These are phyloP conservation scores for Neoascia interrupta DNA, from an alignment of 2,888 invertebrate species.

Conservation along the genomic window DNA sequence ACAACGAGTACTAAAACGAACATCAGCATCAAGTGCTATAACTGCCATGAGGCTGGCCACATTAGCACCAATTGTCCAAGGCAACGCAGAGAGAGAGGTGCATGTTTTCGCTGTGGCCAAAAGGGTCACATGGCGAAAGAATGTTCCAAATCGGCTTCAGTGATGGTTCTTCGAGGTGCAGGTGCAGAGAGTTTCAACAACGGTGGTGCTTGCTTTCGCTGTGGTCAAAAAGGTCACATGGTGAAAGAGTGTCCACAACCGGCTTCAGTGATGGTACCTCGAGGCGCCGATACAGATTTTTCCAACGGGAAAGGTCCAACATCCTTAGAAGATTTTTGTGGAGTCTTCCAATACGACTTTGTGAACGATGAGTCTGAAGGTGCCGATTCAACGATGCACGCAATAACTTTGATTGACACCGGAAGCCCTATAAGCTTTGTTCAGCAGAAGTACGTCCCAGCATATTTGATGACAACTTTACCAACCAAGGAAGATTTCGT, in stretches of 20 bases:
- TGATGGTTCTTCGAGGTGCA: background rate
- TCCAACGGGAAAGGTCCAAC: too few relatives aligned
- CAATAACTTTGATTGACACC: background rate
- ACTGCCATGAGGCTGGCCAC: background rate
- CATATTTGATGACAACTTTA: background rate
- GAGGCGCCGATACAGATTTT: background rate
- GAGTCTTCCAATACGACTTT: background rate
- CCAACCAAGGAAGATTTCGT: background rate
- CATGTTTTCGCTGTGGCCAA: constrained; percentile 5
- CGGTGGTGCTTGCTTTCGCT: constrained; percentile 9
- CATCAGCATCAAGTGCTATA: background rate
- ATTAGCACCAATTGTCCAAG: background rate
- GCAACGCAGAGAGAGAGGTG: background rate
- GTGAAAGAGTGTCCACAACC: background rate
- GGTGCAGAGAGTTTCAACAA: too few relatives aligned
- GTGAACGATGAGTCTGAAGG: background rate
- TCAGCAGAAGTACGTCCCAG: background rate
- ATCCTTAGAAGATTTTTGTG: background rate
- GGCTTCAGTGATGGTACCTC: too few relatives aligned
- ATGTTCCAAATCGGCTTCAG: too few relatives aligned
- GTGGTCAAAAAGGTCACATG: background rate
- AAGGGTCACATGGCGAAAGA: background rate
- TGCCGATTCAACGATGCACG: background rate
- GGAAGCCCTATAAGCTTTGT: too few relatives aligned
- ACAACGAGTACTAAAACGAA: background rate